Evolutionary conservation across 2,113 vertebrate genomes (phyloP), one percentile per base, ranked within the genome.

Genomic region (Burhinus bistriatus): DNA sequence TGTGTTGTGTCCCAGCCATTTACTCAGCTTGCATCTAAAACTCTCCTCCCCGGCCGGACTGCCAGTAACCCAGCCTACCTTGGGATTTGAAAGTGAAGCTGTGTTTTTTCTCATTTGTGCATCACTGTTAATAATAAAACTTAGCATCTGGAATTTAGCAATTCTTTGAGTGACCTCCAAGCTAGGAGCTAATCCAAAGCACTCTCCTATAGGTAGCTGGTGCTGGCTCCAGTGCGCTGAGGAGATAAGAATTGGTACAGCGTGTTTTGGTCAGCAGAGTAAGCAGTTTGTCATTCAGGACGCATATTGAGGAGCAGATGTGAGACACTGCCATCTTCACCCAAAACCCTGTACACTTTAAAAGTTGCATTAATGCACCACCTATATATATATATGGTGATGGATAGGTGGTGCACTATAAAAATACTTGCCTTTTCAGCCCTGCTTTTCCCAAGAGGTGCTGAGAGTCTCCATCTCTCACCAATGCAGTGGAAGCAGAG

Each of bases 241-340:
- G 77, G 68, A 92, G 51, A 23, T 38, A 55, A 78, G 77, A 36
- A 85, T 40, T 5, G 5, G 42, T 7, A 62, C 44, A 52, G 88
- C 23, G 5, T 9, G 27, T 45, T 73, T 80, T 20, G 62, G 69
- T 59, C 69, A 87, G 89, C 77, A 55, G 62, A 75, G 44, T 30
- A 61, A 89, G 51, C 34, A 16, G 64, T 36, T 40, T 73, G n/a
- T 59, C 29, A 4, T 30, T 40, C 38, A 47, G 68, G 80, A 76
- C 6, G 1, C 20, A 8, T 10, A 1, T 0, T 0, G 3, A 65
- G 75, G 54, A 75, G 75, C 54, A 25, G 7, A 36, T 13, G 2
- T 15, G 7, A 54, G 73, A 36, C 18, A 12, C 59, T 45, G 68
- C 57, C 44, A 34, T 21, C 55, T 36, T 72, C 78, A 62, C 45